A percentile compares a stretch with the other conserved stretches of the same genome.
Conservation (phyloP, 2,113 vertebrate genomes). For the Peromyscus californicus region DNA sequence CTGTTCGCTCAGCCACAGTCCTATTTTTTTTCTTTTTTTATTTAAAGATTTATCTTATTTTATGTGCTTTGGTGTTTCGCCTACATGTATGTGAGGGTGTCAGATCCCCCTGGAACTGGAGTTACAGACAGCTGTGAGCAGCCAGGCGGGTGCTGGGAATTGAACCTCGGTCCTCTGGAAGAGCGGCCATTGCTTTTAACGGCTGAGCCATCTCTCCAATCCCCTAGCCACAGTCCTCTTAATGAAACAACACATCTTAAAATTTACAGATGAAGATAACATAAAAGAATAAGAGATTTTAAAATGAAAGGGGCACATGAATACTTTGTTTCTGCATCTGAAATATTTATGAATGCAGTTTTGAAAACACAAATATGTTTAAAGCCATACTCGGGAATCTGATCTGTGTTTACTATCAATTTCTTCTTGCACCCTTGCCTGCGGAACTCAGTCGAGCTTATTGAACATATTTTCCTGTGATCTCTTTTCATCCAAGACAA, state of each 20-base stretch:
- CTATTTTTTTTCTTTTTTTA: not conserved
- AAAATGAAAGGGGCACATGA: not conserved
- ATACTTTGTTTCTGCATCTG: constrained; percentile 43
- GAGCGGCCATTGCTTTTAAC: no score
- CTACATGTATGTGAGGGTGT: no score
- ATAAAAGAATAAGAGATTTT: constrained; percentile 1
- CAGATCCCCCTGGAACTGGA: no score
- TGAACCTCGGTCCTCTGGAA: no score
- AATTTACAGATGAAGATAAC: not conserved
- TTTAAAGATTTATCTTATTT: no score
- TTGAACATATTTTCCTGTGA: not conserved
- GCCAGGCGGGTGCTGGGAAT: no score
- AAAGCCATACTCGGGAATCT: not conserved
- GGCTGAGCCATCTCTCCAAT: no score
- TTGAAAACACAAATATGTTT: constrained; percentile 51
- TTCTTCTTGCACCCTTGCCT: not conserved
- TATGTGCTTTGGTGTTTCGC: no score
- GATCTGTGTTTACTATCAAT: not conserved
- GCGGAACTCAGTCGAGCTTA: not conserved
- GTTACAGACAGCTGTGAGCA: no score
- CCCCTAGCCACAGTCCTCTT: not conserved
- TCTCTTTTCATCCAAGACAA: not conserved
- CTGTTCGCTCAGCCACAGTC: not conserved
- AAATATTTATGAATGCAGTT: constrained; percentile 27
- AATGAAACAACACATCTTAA: constrained; percentile 38